Percentiles rank a stretch among this genome's conserved stretches.
These are phyloP conservation scores for Syngnathus acus DNA, from an alignment of 2,797 vertebrate genomes.

Conservation along the genomic window DNA sequence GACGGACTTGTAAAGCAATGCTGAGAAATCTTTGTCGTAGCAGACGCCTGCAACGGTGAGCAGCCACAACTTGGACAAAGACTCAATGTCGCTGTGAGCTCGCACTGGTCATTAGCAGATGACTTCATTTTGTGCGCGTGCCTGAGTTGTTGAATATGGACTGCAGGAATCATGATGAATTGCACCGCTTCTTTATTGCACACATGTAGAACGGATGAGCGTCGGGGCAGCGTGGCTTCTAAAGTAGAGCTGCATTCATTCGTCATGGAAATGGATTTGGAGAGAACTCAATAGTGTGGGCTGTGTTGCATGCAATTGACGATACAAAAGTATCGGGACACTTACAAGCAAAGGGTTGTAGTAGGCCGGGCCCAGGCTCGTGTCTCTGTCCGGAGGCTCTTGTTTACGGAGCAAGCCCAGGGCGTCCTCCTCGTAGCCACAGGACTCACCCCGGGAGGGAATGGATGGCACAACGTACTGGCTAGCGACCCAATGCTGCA, in stretches of 20 bases:
- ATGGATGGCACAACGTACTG: constrained; percentile 66
- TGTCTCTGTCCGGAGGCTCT: constrained; percentile 59
- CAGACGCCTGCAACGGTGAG: not conserved
- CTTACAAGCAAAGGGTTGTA: constrained; percentile 65
- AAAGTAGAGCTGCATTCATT: constrained; percentile 76
- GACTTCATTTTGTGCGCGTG: constrained; percentile 32
- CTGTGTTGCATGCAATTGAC: constrained; percentile 68
- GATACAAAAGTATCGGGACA: not conserved
- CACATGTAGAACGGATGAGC: constrained; percentile 84
- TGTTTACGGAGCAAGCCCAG: constrained; percentile 61
- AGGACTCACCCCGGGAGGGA: constrained; percentile 67
- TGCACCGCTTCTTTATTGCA: constrained; percentile 57
- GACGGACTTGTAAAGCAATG: not conserved
- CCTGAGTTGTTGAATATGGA: constrained; percentile 75
- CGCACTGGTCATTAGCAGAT: constrained; percentile 58
- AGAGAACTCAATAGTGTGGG: constrained; percentile 64
- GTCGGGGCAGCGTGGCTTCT: constrained; percentile 69
- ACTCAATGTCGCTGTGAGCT: constrained; percentile 16
- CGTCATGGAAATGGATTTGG: constrained; percentile 80
- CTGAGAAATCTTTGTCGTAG: not conserved
- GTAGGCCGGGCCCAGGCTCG: constrained; percentile 74
- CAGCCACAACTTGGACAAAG: not conserved
- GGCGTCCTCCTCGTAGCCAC: constrained; percentile 71
- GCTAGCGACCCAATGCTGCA: constrained; percentile 24
- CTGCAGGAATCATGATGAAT: constrained; percentile 84